Evolutionary conservation across 2,113 vertebrate genomes (phyloP).

Genomic region (Myotis davidii): DNA sequence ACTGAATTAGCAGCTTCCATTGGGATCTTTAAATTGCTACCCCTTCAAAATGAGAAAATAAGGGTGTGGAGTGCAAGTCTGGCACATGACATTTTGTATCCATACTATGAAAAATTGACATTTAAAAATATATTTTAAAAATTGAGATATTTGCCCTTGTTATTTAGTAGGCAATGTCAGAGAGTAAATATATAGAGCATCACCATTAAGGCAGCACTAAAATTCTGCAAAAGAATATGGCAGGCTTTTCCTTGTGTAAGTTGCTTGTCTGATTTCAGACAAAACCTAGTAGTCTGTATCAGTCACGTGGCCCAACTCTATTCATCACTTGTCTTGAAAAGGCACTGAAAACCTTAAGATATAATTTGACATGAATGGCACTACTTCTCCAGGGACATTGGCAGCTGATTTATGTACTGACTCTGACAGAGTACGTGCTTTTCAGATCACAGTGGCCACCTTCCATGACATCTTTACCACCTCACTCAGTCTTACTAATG

Average conservation of each 20-base stretch:
- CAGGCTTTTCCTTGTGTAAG: neutral
- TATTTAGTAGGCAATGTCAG: neutral
- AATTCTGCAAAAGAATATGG: neutral
- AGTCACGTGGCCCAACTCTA: neutral
- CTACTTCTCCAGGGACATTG: neutral
- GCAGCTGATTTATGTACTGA: slow-evolving; percentile 30
- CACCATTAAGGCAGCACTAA: neutral
- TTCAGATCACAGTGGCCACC: neutral
- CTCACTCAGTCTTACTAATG: neutral
- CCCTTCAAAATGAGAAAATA: neutral
- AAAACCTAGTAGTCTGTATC: neutral
- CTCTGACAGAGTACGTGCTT: neutral
- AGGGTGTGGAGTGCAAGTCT: neutral
- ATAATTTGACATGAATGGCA: neutral
- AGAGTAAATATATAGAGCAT: neutral
- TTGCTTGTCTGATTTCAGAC: neutral
- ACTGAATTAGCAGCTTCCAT: neutral
- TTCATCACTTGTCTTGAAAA: neutral
- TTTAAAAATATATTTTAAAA: neutral
- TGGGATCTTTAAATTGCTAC: neutral
- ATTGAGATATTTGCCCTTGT: neutral
- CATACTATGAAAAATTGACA: neutral
- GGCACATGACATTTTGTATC: neutral
- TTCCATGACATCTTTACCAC: slow-evolving; percentile 1
- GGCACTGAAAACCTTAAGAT: slow-evolving; percentile 26